Percentiles rank a stretch among this genome's conserved stretches.
phyloP scores from a whole-genome alignment of 2,797 vertebrate species.

The Vireo griseus region DNA sequence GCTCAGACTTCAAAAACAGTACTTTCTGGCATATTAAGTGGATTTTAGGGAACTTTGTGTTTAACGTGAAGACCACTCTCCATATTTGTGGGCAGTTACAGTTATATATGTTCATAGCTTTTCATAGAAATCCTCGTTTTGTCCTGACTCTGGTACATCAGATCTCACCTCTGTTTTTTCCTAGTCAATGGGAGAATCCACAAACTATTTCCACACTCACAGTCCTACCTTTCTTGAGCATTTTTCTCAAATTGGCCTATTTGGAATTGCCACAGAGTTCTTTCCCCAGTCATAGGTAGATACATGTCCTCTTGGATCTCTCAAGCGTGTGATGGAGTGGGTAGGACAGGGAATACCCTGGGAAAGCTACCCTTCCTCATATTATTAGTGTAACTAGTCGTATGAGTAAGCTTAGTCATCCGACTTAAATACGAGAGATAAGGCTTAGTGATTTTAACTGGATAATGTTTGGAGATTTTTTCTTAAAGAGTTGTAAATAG shows the following conservation, averaged over 20 bases:
- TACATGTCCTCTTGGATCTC: not conserved
- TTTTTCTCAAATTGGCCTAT: not conserved
- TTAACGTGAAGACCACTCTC: not conserved
- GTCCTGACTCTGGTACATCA: not conserved
- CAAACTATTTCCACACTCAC: not conserved
- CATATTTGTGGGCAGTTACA: not conserved
- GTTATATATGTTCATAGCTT: not conserved
- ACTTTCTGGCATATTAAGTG: not conserved
- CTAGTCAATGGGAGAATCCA: not conserved
- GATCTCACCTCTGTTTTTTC: not conserved
- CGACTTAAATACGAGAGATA: not conserved
- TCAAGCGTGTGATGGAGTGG: not conserved
- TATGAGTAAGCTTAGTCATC: not conserved
- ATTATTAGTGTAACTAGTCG: not conserved
- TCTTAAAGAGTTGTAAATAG: not conserved
- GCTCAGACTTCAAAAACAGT: not conserved
- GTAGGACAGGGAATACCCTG: not conserved
- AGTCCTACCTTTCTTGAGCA: fast-evolving
- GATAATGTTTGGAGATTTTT: not conserved
- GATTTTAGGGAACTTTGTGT: not conserved
- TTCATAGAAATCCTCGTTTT: not conserved
- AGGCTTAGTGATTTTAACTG: not conserved
- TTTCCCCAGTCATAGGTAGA: not conserved
- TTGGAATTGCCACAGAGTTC: not conserved
- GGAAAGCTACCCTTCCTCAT: not conserved